Evolutionary conservation across 2,888 invertebrate species (phyloP).

Genomic region (Drosophila picticornis): DNA sequence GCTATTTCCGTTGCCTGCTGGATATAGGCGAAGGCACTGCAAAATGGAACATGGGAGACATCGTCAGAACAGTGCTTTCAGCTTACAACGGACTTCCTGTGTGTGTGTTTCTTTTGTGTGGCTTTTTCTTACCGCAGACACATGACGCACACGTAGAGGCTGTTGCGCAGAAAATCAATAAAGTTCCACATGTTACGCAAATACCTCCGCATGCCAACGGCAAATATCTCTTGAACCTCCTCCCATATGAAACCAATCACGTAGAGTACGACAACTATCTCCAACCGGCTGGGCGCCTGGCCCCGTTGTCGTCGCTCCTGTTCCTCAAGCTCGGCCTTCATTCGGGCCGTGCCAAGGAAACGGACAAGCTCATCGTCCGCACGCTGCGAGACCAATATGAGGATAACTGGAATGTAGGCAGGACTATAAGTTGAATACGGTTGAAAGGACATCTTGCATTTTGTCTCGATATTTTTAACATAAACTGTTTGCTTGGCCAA

Average conservation of each 20-base stretch:
- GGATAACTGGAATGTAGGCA: conserved; percentile 88
- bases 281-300: conserved; percentile 93
- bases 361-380: conserved; percentile 92
- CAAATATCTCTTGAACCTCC: conserved; percentile 95
- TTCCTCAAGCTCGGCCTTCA: conserved; percentile 88
- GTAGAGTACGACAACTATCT: conserved; percentile 93
- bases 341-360: conserved; percentile 90
- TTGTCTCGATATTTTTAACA: conserved; percentile 14
- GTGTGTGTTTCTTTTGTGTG: background rate
- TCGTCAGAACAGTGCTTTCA: background rate
- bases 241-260: conserved; percentile 96
- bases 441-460: conserved; percentile 3
- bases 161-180: conserved; percentile 96
- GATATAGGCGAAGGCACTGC: conserved; percentile 90
- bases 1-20: conserved; percentile 91
- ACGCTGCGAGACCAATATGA: conserved; percentile 96
- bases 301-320: conserved; percentile 91
- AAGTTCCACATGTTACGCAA: conserved; percentile 98
- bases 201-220: conserved; percentile 94
- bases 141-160: conserved; percentile 91
- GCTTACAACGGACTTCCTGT: background rate
- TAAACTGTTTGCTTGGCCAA: conserved; percentile 20
- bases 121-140: conserved; percentile 86
- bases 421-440: conserved; percentile 3
- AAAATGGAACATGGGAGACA: background rate